Evolutionary conservation across 1,140 invertebrate genomes (phyloP), one percentile per base, ranked within the genome.

Genomic region (Anadara kagoshimensis): DNA sequence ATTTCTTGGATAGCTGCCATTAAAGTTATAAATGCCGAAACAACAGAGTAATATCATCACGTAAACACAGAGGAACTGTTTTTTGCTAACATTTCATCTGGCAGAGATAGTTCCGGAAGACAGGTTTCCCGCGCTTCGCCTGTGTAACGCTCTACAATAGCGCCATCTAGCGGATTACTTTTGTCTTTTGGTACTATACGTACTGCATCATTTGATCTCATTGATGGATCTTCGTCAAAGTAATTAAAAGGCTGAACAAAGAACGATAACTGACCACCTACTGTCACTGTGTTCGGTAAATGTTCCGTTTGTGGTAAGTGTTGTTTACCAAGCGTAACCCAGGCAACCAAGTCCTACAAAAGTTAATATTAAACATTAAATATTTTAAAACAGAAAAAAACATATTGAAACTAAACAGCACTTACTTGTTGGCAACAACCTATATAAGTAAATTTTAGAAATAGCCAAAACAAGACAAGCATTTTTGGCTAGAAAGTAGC

Each of bases 181-280:
- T 66, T 47, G 49, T 80, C 78, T 59, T 71, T 70, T 20, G 78
- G 95, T 79, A 94, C 92, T 94, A 83, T 61, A 0, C 78, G 77
- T 0, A 85, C 79, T 12, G 79, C 73, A 44, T 85, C 80, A 29
- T 65, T 59, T 20, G 83, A 85, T 7, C 73, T 68, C 69, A 82
- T 77, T 1, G 82, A 82, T 0, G 83, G 82, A 63, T 85, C 83
- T 66, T 82, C 79, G 26, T 75, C 75, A 73, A 85, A 85, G 65
- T 83, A 86, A 77, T 87, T 87, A 75, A 79, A 86, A 24, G 85
- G 85, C 8, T 73, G 56, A 14, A 87, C 56, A 62, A 78, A 78
- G 72, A 87, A 79, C 22, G 79, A 80, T 3, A 82, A 73, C 22
- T 75, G 69, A 0, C 66, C 71, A 18, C 83, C 82, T 3, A 75